phyloP scores from a whole-genome alignment of 1,140 invertebrate species.

The Bombus pyrosoma region DNA sequence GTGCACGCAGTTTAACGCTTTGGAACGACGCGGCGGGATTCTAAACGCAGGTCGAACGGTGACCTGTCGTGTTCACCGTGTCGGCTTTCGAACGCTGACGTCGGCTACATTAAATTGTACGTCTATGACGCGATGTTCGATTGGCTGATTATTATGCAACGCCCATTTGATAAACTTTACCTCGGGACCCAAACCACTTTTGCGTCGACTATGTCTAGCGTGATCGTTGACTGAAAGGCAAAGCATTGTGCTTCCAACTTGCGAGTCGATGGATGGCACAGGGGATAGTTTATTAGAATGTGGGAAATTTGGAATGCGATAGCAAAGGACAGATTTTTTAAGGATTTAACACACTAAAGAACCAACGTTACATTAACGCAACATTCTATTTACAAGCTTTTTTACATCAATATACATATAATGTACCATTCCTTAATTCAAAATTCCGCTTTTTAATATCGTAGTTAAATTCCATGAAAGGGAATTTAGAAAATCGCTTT shows the following conservation, averaged over 20 bases:
- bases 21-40: conserved; percentile 15
- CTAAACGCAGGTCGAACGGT: conserved; percentile 2
- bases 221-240: too few species aligned
- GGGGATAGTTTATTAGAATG: background rate
- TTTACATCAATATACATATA: too few species aligned
- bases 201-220: background rate
- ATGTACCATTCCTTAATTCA: background rate
- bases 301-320: background rate
- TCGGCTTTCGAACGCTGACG: background rate
- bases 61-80: background rate
- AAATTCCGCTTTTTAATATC: background rate
- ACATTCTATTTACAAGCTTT: too few species aligned
- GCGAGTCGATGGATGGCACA: background rate
- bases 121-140: conserved; percentile 20
- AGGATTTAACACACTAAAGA: background rate
- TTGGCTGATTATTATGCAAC: conserved; percentile 36
- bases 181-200: background rate
- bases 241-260: background rate
- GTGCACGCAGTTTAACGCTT: conserved; percentile 29
- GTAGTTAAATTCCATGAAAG: too few species aligned
- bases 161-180: conserved; percentile 23
- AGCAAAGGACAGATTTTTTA: background rate
- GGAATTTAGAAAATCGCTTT: too few species aligned
- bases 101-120: conserved; percentile 25
- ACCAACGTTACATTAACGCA: background rate